Evolutionary conservation across 2,113 vertebrate species (phyloP).

Genomic region (Xenus cinereus): DNA sequence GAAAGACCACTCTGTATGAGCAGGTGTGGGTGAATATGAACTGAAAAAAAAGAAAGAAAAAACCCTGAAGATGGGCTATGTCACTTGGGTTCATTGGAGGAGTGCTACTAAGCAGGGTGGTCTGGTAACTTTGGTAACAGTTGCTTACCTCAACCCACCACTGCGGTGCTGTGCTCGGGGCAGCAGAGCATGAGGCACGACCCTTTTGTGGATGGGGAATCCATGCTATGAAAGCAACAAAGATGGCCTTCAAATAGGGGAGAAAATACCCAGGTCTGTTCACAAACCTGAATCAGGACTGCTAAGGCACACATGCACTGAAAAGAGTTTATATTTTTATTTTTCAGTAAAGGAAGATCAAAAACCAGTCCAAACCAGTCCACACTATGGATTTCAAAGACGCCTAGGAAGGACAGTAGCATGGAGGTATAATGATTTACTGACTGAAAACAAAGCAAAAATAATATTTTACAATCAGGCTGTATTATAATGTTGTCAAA

Average conservation of each 20-base stretch:
- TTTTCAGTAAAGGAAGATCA: conserved; percentile 82
- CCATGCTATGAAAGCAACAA: neutral
- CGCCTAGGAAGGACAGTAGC: conserved; percentile 81
- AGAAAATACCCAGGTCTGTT: neutral
- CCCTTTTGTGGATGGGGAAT: neutral
- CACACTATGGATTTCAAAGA: conserved; percentile 92
- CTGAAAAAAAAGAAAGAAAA: neutral
- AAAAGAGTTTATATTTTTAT: conserved; percentile 60
- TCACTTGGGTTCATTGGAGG: neutral
- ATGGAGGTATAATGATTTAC: conserved; percentile 84
- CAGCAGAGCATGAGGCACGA: neutral
- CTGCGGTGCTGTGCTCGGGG: neutral
- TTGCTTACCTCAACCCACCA: neutral
- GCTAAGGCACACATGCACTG: neutral
- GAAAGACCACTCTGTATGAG: neutral
- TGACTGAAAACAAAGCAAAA: conserved; percentile 54
- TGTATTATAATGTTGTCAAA: conserved; percentile 64
- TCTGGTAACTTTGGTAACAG: neutral
- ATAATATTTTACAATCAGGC: conserved; percentile 49
- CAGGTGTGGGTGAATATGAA: neutral
- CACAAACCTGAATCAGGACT: neutral
- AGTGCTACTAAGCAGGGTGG: neutral
- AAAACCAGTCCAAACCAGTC: conserved; percentile 87
- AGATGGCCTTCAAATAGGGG: neutral
- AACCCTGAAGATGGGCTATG: neutral